Percentiles rank a stretch among this genome's conserved stretches.
Evolutionary conservation across 2,888 invertebrate genomes (phyloP).

Genomic region (Volucella inanis): DNA sequence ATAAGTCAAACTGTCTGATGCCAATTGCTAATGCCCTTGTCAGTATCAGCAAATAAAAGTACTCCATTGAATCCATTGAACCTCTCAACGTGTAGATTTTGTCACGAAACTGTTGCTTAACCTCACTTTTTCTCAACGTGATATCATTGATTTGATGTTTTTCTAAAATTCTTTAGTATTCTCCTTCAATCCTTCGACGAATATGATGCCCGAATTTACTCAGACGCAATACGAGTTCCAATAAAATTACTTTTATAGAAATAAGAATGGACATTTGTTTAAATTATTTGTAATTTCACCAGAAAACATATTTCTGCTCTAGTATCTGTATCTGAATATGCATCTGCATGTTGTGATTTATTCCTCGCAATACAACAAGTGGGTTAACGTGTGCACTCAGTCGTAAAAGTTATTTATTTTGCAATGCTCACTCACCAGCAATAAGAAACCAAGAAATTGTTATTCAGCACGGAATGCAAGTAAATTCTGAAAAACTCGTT

Average conservation of each 20-base stretch:
- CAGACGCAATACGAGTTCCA: too few relatives aligned
- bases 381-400: neutral
- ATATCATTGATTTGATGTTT: conserved; percentile 90
- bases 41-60: conserved; percentile 80
- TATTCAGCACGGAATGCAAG: conserved; percentile 26
- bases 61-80: conserved; percentile 82
- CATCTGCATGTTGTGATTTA: conserved; percentile 30
- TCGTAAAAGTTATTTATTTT: conserved; percentile 17
- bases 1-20: conserved; percentile 90
- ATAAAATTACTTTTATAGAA: too few relatives aligned
- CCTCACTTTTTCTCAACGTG: conserved; percentile 89
- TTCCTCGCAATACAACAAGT: conserved; percentile 14
- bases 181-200: conserved; percentile 91
- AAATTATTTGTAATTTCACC: neutral
- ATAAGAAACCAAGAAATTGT: neutral
- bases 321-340: neutral
- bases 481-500: conserved; percentile 32
- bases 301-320: neutral
- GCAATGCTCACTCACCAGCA: neutral
- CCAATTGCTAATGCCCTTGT: conserved; percentile 88
- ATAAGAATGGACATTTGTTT: too few relatives aligned
- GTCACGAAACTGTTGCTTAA: conserved; percentile 59
- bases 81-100: conserved; percentile 77
- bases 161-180: conserved; percentile 93
- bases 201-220: conserved; percentile 90